These are phyloP conservation scores for Scaptomyza reducta DNA, from an alignment of 2,888 invertebrate species.

Conservation along the genomic window DNA sequence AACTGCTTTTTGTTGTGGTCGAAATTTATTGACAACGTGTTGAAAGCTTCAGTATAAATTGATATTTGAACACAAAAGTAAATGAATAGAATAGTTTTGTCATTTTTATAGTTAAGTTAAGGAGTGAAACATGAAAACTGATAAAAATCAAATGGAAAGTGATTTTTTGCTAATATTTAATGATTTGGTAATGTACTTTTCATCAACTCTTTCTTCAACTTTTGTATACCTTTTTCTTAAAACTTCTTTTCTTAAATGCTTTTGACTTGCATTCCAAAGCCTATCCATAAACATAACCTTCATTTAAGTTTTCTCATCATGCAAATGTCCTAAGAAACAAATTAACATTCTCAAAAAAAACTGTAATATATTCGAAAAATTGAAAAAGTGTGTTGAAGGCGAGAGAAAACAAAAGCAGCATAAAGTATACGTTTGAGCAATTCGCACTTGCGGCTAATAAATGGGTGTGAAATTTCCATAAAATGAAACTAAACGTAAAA, in stretches of 20 bases:
- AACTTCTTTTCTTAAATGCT: not conserved
- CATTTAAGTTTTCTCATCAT: not conserved
- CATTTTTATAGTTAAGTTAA: not conserved
- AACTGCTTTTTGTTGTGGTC: not conserved
- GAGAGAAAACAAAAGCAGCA: slow-evolving; percentile 14
- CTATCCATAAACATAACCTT: not conserved
- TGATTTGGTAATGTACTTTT: not conserved
- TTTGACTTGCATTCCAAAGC: not conserved
- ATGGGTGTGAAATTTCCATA: slow-evolving; percentile 79
- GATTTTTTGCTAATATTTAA: not conserved
- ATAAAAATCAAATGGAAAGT: too few species aligned
- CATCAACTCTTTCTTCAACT: too few species aligned
- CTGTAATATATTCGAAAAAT: not conserved
- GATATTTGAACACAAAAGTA: not conserved
- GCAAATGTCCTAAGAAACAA: slow-evolving; percentile 11
- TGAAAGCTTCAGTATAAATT: not conserved
- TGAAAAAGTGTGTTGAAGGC: slow-evolving; percentile 8
- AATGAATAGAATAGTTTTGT: not conserved
- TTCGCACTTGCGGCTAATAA: slow-evolving; percentile 76
- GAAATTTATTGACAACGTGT: not conserved
- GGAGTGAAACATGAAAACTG: not conserved
- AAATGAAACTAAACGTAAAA: slow-evolving; percentile 75
- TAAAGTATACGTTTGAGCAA: slow-evolving; percentile 54
- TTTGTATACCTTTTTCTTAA: not conserved
- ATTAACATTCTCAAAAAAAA: slow-evolving; percentile 18